Evolutionary conservation across 2,113 vertebrate genomes (phyloP), one percentile per base, ranked within the genome.

Genomic region (Microtus ochrogaster): DNA sequence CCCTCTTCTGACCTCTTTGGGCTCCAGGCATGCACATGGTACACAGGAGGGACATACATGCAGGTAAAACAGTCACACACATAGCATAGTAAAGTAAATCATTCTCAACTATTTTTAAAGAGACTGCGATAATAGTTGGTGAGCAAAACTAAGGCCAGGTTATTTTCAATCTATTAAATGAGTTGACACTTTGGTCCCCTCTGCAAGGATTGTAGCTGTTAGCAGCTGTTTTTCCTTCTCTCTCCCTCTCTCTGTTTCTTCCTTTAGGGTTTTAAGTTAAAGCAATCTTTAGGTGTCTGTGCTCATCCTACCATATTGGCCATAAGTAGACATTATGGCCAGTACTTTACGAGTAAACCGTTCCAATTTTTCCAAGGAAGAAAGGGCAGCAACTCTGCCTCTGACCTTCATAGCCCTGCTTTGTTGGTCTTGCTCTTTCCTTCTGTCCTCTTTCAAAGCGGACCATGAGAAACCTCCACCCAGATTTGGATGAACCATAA

Each of bases 401-500:
- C 83, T 73, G 81, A 8, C 65, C 33, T 22, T 81, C 19, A 26
- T 10, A 17, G 6, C 77, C 39, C 72, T 88, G 85, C 58, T 30
- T 90, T 79, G 49, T 11, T 95, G 97, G 86, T 83, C 81, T 83
- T 77, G 65, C 41, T 81, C 66, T 84, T 65, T 26, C 8, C 24
- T 83, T 96, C 91, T 96, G 89, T 95, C 9, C 47, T 92, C 61
- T 94, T 92, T 66, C 74, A 84, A 94, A 92, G 81, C 8, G 36
- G 10, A 81, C 87, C 94, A 89, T 96, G 89, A 86, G 88, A 97
- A 97, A 92, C 28, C 84, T 81, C 78, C 30, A 52, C 41, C 49
- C 83, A 89, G 84, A 90, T 73, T 68, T 79, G 22, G 12, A 89
- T 63, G 17, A 87, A 68, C 61, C 14, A 3, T 82, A 93, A 87